Base-by-base conservation (phyloP, 1,140 invertebrate genomes). In the Epicauta chinensis region DNA sequence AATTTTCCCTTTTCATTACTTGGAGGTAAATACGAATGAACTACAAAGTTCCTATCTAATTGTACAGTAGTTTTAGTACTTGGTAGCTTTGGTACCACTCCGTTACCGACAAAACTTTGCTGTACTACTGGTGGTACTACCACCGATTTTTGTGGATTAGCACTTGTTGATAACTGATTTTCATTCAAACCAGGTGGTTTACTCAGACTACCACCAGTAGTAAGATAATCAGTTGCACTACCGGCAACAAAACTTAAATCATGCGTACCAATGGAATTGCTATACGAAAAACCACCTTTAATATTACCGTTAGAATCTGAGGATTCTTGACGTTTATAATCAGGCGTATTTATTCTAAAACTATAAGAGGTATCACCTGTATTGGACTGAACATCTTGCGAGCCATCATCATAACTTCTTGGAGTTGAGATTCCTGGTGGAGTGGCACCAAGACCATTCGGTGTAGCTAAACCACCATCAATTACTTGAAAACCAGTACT, bases 241-340 rank as follows among this genome's bases (percentile, higher is more conserved):
- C 59, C 57, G 23, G 61, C 60, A 9, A 49, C 38, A 45, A 58
- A 65, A n/a, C 54, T 51, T 11, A 65, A 47, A 35, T 60, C 48
- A 11, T 53, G 37, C 7, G 40, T 37, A 5, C 64, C 64, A 16
- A 58, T 60, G 4, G 32, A 14, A 31, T 55, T 64, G 12, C 60
- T 53, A 37, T 61, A 66, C 11, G 59, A 55, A 53, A 54, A 68
- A 9, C 36, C 48, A 0, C 64, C 64, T 23, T 55, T 34, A 7
- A 66, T 57, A 39, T 66, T 68, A 7, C 64, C 64, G 34, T 44
- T 47, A 4, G 55, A 53, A 47, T 68, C 66, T 11, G 62, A 53
- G 2, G 36, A 13, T 58, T 66, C 64, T 16, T 52, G 14, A 40
- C 53, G 35, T 38, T 32, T 40, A 15, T 55, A 45, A 9, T 58